Evolutionary conservation across 2,113 vertebrate species (phyloP), one percentile per base, ranked within the genome.

Genomic region (Gracilinanus agilis): DNA sequence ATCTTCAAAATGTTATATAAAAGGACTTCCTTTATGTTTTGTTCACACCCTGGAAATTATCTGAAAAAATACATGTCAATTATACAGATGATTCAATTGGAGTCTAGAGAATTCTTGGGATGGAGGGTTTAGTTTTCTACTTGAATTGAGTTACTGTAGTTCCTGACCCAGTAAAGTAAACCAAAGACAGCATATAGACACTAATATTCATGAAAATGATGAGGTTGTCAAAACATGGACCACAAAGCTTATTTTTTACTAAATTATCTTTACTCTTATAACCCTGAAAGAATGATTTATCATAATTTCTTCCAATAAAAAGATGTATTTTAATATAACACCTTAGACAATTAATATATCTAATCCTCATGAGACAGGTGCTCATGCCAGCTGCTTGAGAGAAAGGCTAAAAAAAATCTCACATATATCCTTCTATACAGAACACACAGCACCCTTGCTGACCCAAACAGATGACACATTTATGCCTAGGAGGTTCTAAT

Each of bases 201-300:
- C 55, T 94, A 96, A 94, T 92, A 93, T 96, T 96, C 94, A 97
- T 97, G 92, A 94, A 97, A 97, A 96, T 44, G 58, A 96, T 96
- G 93, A 88, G 89, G 55, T 96, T 97, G 90, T 96, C 95, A 95
- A 96, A 98, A 96, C 94, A 95, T 55, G 56, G 56, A 88, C 91
- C 89, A 90, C 93, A 92, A 94, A 94, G 61, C 94, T 95, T 96
- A 96, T 34, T 89, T 89, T 96, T 96, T 96, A 96, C 92, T 94
- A 91, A 94, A 93, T 97, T 96, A 95, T 83, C 91, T 96, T 96
- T 89, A 95, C 95, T 97, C 97, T 96, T 92, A 97, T 96, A 95
- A 91, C 53, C 49, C 92, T 97, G 91, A 96, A 97, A 94, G 95
- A 96, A 95, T 95, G 93, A 96, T 90, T 97, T 96, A 49, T 94